Percentiles rank a stretch among this genome's conserved stretches.
Evolutionary conservation across 2,888 invertebrate genomes (phyloP).

Genomic region (Drosophila anomelani): DNA sequence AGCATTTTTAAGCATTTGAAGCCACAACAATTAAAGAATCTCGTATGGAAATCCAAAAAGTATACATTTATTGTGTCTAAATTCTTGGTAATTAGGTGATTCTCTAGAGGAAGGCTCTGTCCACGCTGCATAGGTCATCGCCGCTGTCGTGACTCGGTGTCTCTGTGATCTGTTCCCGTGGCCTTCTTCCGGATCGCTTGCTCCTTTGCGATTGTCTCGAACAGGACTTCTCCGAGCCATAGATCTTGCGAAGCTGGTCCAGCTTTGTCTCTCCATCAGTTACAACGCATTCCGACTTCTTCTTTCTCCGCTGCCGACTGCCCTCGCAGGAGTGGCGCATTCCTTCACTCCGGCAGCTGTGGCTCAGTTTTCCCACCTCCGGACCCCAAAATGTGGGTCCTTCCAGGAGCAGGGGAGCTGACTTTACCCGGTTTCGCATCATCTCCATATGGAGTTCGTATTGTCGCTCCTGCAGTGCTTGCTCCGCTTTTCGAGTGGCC

Average conservation of each 20-base stretch:
- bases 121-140: slow-evolving; percentile 82
- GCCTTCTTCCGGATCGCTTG: slow-evolving; percentile 42
- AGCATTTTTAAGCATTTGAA: too few species aligned
- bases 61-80: slow-evolving; percentile 35
- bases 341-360: slow-evolving; percentile 79
- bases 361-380: slow-evolving; percentile 82
- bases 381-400: slow-evolving; percentile 83
- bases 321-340: slow-evolving; percentile 73
- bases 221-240: slow-evolving; percentile 57
- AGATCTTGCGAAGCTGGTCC: slow-evolving; percentile 72
- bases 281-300: slow-evolving; percentile 49
- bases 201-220: slow-evolving; percentile 65
- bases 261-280: slow-evolving; percentile 55
- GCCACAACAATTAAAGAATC: neutral
- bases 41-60: slow-evolving; percentile 21
- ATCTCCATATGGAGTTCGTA: slow-evolving; percentile 84
- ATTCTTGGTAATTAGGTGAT: slow-evolving; percentile 11
- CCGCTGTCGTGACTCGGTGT: slow-evolving; percentile 73
- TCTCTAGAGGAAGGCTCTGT: slow-evolving; percentile 80
- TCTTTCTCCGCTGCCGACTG: slow-evolving; percentile 63
- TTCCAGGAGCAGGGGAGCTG: slow-evolving; percentile 83
- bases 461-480: slow-evolving; percentile 82
- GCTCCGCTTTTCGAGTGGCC: slow-evolving; percentile 84
- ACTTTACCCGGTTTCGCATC: slow-evolving; percentile 84
- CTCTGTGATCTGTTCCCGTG: slow-evolving; percentile 21